These are phyloP conservation scores for Phrynocephalus vlangalii DNA, from an alignment of 2,797 vertebrate genomes.

Conservation along the genomic window DNA sequence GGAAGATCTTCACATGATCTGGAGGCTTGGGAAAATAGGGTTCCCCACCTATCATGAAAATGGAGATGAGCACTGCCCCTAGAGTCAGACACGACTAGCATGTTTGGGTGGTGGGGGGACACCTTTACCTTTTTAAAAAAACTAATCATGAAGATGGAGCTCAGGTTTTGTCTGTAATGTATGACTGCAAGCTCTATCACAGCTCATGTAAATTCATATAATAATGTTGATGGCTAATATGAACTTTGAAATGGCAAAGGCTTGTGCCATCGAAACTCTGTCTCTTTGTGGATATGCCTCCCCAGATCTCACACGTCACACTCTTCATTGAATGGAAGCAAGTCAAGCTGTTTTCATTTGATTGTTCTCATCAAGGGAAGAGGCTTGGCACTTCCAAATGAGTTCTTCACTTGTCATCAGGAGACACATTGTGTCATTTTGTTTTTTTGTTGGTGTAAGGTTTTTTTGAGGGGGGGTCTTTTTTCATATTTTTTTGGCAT, in stretches of 20 bases:
- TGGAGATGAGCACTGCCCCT: no score
- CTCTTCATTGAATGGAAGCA: constrained; percentile 1
- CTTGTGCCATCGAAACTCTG: neutral
- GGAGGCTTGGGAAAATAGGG: no score
- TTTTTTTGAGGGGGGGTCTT: no score
- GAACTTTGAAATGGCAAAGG: neutral
- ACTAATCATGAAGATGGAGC: no score
- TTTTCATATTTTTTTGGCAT: neutral
- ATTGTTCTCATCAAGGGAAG: neutral
- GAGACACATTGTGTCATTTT: neutral
- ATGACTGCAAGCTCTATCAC: no score
- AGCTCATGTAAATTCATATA: neutral
- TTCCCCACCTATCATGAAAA: no score
- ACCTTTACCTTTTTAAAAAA: no score
- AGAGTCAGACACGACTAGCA: no score
- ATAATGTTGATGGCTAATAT: neutral
- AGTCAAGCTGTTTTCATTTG: constrained; percentile 19
- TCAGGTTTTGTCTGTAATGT: no score
- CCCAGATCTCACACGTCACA: neutral
- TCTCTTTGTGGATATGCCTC: neutral
- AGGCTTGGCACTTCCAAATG: constrained; percentile 8
- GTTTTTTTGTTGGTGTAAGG: neutral
- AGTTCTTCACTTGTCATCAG: constrained; percentile 4
- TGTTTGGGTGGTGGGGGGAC: no score
- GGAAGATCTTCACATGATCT: no score